Evolutionary conservation across 2,888 invertebrate species (phyloP), one percentile per base, ranked within the genome.

Genomic region (Adelognathus sp.): DNA sequence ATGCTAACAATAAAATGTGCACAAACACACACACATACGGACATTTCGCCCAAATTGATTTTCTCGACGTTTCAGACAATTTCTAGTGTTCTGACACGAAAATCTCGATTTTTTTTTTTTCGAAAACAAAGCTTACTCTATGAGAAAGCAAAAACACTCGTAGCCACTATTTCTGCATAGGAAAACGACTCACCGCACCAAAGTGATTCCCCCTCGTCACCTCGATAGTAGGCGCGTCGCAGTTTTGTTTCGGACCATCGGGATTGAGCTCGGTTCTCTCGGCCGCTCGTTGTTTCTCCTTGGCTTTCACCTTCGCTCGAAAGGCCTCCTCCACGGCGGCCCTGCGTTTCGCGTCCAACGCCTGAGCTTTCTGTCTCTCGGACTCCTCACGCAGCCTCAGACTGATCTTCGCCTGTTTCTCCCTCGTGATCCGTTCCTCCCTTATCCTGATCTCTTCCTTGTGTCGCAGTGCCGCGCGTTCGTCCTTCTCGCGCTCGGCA

Each of bases 191-290:
- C 14, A 74, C 78, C 60, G 29, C 54, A 6, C 7, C 39, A 2
- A 14, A 41, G 7, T 24, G 6, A 41, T 78, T 50, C 36, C 52
- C 39, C 9, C 36, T 9, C 50, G 33, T 4, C 0, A 33, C 36
- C 6, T 44, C 14, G 5, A 63, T n/a, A 39, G 31, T 36, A n/a
- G n/a, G 6, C 4, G 33, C 21, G 16, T 72, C 80, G 14, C 46
- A 52, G 4, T 33, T 39, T 5, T 29, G 21, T 24, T 70, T 56
- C 7, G 41, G 54, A 1, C 77, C 79, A 3, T 81, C 80, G 0
- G 79, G 64, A 54, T 80, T 60, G 16, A 84, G 27, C 69, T 83
- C 79, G 1, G 44, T 74, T 72, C 82, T 78, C 24, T 80, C 60
- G 18, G 77, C 64, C 44, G 52, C 64, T 31, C 66, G 46, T 7